These are phyloP conservation scores for Xenentodon cancila DNA, from an alignment of 2,797 vertebrate genomes.

Conservation along the genomic window DNA sequence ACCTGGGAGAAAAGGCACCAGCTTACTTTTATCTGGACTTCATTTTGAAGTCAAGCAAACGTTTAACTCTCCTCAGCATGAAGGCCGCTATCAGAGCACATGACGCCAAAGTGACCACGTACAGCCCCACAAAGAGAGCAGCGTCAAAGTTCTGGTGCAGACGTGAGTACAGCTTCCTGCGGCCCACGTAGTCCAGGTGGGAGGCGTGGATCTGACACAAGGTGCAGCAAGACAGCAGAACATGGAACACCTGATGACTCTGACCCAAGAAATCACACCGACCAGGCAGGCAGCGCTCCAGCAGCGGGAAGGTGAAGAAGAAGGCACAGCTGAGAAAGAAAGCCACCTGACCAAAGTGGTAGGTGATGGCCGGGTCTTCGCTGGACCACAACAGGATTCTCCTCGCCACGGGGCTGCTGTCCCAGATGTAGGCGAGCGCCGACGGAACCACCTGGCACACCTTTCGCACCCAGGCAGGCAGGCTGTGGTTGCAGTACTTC, in stretches of 20 bases:
- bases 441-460: slow-evolving; percentile 90
- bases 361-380: slow-evolving; percentile 51
- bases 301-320: slow-evolving; percentile 88
- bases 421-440: slow-evolving; percentile 84
- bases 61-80: slow-evolving; percentile 81
- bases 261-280: slow-evolving; percentile 89
- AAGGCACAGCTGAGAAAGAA: slow-evolving; percentile 87
- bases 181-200: slow-evolving; percentile 83
- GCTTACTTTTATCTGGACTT: slow-evolving; percentile 58
- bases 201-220: slow-evolving; percentile 90
- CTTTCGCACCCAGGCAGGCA: slow-evolving; percentile 72
- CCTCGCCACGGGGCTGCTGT: slow-evolving; percentile 88
- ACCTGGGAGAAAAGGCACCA: too few relatives aligned
- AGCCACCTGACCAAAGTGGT: slow-evolving; percentile 79
- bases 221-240: slow-evolving; percentile 88
- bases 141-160: slow-evolving; percentile 80
- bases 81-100: slow-evolving; percentile 76
- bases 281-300: slow-evolving; percentile 87
- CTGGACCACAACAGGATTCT: slow-evolving; percentile 74
- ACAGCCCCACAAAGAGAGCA: slow-evolving; percentile 76
- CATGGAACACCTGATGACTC: slow-evolving; percentile 91
- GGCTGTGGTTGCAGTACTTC: slow-evolving; percentile 83
- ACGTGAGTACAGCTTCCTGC: slow-evolving; percentile 79
- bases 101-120: slow-evolving; percentile 68
- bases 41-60: slow-evolving; percentile 69